Percentiles rank a stretch among this genome's conserved stretches.
These are phyloP conservation scores for Tenebrio molitor DNA, from an alignment of 1,140 invertebrate species.

Conservation along the genomic window DNA sequence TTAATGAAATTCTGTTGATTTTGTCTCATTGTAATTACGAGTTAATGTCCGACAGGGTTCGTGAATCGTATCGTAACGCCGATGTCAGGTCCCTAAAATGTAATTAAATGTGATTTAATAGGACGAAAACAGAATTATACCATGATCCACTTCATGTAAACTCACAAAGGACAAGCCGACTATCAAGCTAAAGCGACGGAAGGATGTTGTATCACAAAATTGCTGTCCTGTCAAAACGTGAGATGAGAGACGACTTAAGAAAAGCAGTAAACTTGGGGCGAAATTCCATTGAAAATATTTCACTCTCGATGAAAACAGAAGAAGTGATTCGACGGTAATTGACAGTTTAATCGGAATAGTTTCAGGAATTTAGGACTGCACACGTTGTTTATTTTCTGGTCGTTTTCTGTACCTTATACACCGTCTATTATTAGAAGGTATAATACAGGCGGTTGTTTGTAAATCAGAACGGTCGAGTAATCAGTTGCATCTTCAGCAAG, in stretches of 20 bases:
- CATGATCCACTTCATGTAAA: not conserved
- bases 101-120: conserved; percentile 22
- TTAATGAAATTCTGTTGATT: conserved; percentile 3
- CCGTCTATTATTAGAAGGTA: not conserved
- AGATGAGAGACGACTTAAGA: not conserved
- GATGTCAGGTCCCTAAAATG: not conserved
- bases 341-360: not conserved
- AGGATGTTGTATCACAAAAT: conserved; percentile 2
- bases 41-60: not conserved
- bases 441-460: not conserved
- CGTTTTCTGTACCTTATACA: too few relatives aligned
- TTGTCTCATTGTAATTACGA: not conserved
- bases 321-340: not conserved
- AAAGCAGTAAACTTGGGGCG: not conserved
- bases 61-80: not conserved
- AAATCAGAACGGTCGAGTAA: not conserved
- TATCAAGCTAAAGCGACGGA: not conserved
- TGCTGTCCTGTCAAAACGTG: not conserved
- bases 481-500: not conserved
- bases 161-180: not conserved
- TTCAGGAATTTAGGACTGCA: not conserved
- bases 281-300: not conserved
- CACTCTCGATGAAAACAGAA: too few relatives aligned
- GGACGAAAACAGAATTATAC: conserved; percentile 4
- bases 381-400: not conserved